Percentiles rank a stretch among this genome's conserved stretches.
phyloP scores from a whole-genome alignment of 2,888 invertebrate genomes.

The Endomychus coccineus region DNA sequence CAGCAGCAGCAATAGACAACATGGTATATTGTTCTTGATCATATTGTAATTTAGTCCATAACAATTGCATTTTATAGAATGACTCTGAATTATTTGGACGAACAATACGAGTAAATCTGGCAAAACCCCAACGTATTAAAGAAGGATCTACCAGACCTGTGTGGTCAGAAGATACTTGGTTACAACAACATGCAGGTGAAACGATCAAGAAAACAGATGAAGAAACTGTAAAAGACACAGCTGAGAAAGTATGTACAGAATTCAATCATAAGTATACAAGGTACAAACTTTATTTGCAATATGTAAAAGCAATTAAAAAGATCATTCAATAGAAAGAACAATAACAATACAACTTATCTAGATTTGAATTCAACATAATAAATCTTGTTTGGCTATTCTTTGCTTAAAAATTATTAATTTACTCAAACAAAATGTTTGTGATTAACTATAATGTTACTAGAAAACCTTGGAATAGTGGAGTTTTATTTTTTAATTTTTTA shows the following conservation, averaged over 20 bases:
- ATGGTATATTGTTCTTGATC: slow-evolving; percentile 61
- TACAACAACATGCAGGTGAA: slow-evolving; percentile 95
- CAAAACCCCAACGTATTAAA: slow-evolving; percentile 93
- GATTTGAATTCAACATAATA: no score
- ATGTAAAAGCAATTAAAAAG: no score
- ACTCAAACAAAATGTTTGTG: no score
- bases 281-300: no score
- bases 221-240: slow-evolving; percentile 26
- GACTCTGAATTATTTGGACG: slow-evolving; percentile 96
- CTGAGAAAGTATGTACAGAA: slow-evolving; percentile 7
- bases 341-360: no score
- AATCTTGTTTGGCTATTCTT: no score
- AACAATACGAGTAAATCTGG: slow-evolving; percentile 92
- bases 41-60: slow-evolving; percentile 3
- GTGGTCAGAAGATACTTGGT: slow-evolving; percentile 97
- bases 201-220: slow-evolving; percentile 54
- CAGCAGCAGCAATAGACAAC: slow-evolving; percentile 97
- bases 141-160: slow-evolving; percentile 92
- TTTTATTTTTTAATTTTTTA: no score
- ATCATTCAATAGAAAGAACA: no score
- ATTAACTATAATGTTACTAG: no score
- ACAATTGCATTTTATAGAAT: slow-evolving; percentile 55
- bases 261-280: no score
- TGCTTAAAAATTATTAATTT: no score
- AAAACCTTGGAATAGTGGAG: no score